Evolutionary conservation across 1,140 invertebrate species (phyloP).

Genomic region (Maconellicoccus hirsutus): DNA sequence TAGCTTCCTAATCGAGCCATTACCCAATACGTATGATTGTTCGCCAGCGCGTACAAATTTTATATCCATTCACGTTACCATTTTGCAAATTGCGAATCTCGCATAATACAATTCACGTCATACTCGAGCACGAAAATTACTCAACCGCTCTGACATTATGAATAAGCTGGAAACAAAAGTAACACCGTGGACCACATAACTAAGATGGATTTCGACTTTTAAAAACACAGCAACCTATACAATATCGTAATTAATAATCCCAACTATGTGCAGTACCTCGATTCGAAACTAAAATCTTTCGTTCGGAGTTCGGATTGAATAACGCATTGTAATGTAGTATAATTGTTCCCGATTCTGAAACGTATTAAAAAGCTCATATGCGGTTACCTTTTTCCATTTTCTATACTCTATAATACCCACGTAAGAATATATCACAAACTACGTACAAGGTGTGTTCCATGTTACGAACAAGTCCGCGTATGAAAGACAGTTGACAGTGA

Average conservation of each 20-base stretch:
- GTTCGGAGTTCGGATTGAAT: neutral
- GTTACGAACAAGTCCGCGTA: neutral
- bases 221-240: neutral
- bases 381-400: neutral
- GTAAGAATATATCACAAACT: neutral
- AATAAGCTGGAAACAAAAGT: neutral
- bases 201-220: neutral
- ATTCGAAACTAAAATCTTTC: neutral
- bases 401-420: neutral
- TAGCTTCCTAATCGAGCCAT: too few relatives aligned
- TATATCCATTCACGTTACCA: too few relatives aligned
- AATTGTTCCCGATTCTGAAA: neutral
- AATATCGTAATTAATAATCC: neutral
- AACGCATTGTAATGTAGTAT: neutral
- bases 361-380: neutral
- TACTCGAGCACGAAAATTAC: neutral
- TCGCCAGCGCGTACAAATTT: too few relatives aligned
- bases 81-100: too few relatives aligned
- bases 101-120: too few relatives aligned
- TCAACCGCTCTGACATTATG: conserved; percentile 5
- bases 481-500: conserved; percentile 1
- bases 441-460: neutral
- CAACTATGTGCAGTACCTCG: neutral
- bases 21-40: too few relatives aligned
- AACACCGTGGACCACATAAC: neutral